Conservation (phyloP, 2,113 vertebrate genomes). For the Datnioides undecimradiatus region DNA sequence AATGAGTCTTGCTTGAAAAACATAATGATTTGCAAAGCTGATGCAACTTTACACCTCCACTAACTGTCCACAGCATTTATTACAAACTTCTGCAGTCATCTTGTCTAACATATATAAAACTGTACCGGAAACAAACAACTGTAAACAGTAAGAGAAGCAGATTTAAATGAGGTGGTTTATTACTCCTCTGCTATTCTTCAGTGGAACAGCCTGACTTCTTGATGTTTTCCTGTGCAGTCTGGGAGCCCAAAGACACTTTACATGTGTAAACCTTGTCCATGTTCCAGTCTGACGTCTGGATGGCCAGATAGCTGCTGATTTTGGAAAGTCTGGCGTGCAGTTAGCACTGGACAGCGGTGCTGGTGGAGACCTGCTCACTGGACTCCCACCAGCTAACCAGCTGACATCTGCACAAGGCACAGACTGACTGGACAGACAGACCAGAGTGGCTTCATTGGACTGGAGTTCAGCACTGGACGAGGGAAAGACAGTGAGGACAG, state of each 20-base stretch:
- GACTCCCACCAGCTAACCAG: constrained; percentile 64
- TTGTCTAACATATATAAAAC: not conserved
- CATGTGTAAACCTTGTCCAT: constrained; percentile 59
- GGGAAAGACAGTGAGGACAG: constrained; percentile 76
- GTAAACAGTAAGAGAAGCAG: constrained; percentile 16
- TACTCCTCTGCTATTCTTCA: constrained; percentile 16
- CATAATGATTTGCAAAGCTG: constrained; percentile 14
- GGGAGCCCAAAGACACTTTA: constrained; percentile 63
- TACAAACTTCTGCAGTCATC: constrained; percentile 6
- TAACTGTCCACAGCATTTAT: not conserved
- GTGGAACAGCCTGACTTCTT: constrained; percentile 54
- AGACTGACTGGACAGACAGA: constrained; percentile 75
- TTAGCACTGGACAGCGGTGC: constrained; percentile 64
- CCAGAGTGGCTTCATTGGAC: constrained; percentile 68
- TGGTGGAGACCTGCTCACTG: constrained; percentile 72
- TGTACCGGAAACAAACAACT: constrained; percentile 22
- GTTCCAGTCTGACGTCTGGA: constrained; percentile 69
- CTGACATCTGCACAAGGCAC: constrained; percentile 55
- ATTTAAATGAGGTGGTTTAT: not conserved
- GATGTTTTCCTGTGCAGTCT: constrained; percentile 55
- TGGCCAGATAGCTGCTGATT: constrained; percentile 75
- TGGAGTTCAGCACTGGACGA: constrained; percentile 74
- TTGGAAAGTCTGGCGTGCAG: constrained; percentile 71
- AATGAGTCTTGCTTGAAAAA: not conserved
- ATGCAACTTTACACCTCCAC: constrained; percentile 10